Percentiles rank a stretch among this genome's conserved stretches.
Conservation (phyloP, 1,140 invertebrate genomes). For the Drosophila pruinosa region DNA sequence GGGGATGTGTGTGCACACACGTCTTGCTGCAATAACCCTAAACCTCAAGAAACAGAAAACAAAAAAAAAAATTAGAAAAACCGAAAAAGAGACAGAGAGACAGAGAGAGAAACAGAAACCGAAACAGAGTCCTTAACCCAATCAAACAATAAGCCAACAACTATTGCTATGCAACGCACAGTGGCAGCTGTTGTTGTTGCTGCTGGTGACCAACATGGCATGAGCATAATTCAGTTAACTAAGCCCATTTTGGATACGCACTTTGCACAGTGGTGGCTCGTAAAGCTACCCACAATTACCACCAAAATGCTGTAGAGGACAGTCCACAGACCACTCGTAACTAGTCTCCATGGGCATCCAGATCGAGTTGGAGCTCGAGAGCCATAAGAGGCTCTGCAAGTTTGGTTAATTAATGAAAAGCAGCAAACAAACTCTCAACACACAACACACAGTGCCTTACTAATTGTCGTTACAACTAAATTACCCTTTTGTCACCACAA, state of each 20-base stretch:
- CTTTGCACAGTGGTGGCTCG: conserved; percentile 14
- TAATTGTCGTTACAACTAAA: conserved; percentile 20
- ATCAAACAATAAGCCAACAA: conserved; percentile 10
- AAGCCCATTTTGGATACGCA: conserved; percentile 26
- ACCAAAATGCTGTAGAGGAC: background rate
- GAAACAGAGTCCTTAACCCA: conserved; percentile 3
- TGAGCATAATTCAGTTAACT: conserved; percentile 38
- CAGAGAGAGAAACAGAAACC: background rate
- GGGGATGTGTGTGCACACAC: conserved; percentile 6
- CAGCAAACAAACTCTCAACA: conserved; percentile 29
- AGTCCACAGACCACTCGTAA: conserved; percentile 22
- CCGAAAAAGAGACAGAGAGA: conserved; percentile 12
- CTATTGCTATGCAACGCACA: conserved; percentile 3
- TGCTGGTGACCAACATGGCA: conserved; percentile 19
- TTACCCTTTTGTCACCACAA: conserved; percentile 28
- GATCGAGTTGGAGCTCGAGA: background rate
- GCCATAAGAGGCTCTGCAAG: conserved; percentile 10
- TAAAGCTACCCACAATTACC: conserved; percentile 27
- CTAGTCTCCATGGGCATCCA: conserved; percentile 15
- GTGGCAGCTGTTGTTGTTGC: conserved; percentile 20
- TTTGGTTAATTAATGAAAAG: conserved; percentile 38
- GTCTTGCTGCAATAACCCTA: conserved; percentile 13
- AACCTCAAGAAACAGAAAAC: background rate
- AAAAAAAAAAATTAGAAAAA: conserved; percentile 30
- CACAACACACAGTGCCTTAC: conserved; percentile 37